Base-by-base conservation (phyloP, 1,140 invertebrate genomes). In the Drosophila auraria region DNA sequence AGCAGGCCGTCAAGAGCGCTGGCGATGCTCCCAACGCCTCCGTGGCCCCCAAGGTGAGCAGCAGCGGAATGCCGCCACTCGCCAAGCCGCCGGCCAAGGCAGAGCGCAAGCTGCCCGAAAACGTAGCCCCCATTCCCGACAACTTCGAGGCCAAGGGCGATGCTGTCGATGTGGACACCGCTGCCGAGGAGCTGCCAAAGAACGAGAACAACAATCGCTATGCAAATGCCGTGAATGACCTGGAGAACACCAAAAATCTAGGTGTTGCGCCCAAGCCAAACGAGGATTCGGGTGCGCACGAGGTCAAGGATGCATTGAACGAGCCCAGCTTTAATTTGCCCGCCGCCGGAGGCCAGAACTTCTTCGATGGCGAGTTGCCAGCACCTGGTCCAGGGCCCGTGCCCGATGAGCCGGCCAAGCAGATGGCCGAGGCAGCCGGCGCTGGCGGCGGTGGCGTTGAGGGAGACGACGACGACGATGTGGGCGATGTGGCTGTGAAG, bases 191-290 rank as follows among this genome's bases (percentile, higher is more conserved):
- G 30, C 45, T 83, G 11, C 84, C 86, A 1, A 89, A 91, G 40
- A 87, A 92, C 57, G 86, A 90, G 12, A 83, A 91, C 42, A 93
- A 93, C 56, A 92, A 92, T 83, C 89, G 92, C 4, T 93, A 93
- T 69, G 80, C 82, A 5, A 93, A 93, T 56, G 86, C 82, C 0
- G 75, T 91, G 0, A 80, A 86, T 27, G 84, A 92, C 14, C 27
- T 91, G 47, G 84, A 82, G 27, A 60, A 44, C 25, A 81, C 75
- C 27, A 87, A 87, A 40, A 92, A 92, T n/a, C 44, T 76, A 14
- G 83, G 83, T 6, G 53, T 59, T 5, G 56, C 68, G 20, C 59
- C 58, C 47, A 71, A 74, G 59, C 56, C 72, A 0, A 50, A 59
- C 38, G 82, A 91, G 12, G 92, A 93, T 27, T 93, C 91, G 6